Evolutionary conservation across 2,888 invertebrate species (phyloP).

Genomic region (Acholoe squamosa): DNA sequence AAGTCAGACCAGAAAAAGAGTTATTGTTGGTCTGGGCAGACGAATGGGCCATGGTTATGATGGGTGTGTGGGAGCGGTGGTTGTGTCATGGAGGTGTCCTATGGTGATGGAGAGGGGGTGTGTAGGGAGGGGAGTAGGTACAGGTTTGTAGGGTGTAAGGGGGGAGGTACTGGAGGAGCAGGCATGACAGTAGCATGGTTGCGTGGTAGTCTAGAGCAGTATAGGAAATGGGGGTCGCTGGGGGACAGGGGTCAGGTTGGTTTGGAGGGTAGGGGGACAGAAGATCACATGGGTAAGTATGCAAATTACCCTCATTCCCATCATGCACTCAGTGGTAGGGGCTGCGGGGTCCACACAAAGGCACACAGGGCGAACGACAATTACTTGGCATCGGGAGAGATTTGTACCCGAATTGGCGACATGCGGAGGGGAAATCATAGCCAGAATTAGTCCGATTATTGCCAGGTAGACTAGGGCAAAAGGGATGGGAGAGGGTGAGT

Average conservation of each 20-base stretch:
- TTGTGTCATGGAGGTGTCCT: neutral
- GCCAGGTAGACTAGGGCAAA: conserved; percentile 16
- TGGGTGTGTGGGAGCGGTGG: conserved; percentile 13
- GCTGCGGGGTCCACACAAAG: conserved; percentile 35
- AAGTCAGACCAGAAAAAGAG: neutral
- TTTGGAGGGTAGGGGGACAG: conserved; percentile 14
- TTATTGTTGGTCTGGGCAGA: neutral
- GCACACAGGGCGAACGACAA: conserved; percentile 35
- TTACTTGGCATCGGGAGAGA: conserved; percentile 48
- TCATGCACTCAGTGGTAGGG: conserved; percentile 27
- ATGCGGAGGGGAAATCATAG: neutral
- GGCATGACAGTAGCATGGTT: neutral
- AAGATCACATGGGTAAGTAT: conserved; percentile 50
- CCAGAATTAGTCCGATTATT: conserved; percentile 37
- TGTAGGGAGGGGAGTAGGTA: too few relatives aligned
- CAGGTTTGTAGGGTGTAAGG: too few relatives aligned
- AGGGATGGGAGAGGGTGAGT: neutral
- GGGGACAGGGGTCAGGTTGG: neutral
- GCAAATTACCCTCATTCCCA: conserved; percentile 53
- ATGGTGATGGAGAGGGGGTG: neutral
- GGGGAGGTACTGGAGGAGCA: neutral
- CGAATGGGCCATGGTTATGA: conserved; percentile 17
- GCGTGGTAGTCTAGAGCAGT: neutral
- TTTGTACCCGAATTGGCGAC: conserved; percentile 50
- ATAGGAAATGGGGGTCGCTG: neutral